phyloP scores from a whole-genome alignment of 1,140 invertebrate genomes.

The Calosoma granatense region DNA sequence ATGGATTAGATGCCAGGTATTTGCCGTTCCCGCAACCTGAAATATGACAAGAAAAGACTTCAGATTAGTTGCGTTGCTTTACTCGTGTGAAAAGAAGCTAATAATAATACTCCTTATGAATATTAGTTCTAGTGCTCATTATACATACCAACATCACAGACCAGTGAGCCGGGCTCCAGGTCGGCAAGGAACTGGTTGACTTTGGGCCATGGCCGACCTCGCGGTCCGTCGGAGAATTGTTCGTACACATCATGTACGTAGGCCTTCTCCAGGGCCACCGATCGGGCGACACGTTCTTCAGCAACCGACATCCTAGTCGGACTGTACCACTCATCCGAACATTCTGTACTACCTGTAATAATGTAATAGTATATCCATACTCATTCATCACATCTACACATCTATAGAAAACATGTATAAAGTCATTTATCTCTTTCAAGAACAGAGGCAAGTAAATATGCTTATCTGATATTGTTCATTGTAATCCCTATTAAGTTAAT shows the following conservation, averaged over 20 bases:
- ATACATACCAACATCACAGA: conserved; percentile 82
- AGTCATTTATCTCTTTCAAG: too few relatives aligned
- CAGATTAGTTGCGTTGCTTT: conserved; percentile 5
- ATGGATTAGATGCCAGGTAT: conserved; percentile 78
- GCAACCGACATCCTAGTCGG: conserved; percentile 23
- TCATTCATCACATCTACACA: too few relatives aligned
- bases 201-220: conserved; percentile 66
- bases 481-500: too few relatives aligned
- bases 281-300: conserved; percentile 56
- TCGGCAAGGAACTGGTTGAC: conserved; percentile 79
- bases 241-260: conserved; percentile 94
- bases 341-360: conserved; percentile 14
- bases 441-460: too few relatives aligned
- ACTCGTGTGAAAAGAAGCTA: too few relatives aligned
- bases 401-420: too few relatives aligned
- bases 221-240: conserved; percentile 65
- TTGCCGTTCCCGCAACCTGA: conserved; percentile 89
- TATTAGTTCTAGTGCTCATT: too few relatives aligned
- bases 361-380: too few relatives aligned
- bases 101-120: too few relatives aligned
- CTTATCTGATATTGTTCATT: too few relatives aligned
- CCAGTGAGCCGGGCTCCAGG: conserved; percentile 79
- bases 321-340: background rate
- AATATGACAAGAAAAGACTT: conserved; percentile 18
- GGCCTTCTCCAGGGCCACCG: conserved; percentile 80